Evolutionary conservation across 2,888 invertebrate genomes (phyloP).

Genomic region (Syritta pipiens): DNA sequence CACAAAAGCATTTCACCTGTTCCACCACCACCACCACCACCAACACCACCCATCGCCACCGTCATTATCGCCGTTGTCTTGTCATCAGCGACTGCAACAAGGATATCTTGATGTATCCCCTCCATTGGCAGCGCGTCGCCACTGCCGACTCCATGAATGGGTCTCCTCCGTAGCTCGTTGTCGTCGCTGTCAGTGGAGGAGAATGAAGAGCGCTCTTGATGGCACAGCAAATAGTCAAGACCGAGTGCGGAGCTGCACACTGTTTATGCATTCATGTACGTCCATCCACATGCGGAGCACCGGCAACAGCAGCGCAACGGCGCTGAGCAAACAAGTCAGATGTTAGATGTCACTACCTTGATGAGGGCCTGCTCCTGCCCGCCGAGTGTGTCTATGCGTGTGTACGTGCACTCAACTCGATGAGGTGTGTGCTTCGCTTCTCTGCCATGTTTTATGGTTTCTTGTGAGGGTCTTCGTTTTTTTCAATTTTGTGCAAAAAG

Average conservation of each 20-base stretch:
- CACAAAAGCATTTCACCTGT: conserved; percentile 61
- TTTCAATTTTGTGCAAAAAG: no score
- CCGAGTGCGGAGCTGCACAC: conserved; percentile 51
- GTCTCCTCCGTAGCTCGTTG: conserved; percentile 9
- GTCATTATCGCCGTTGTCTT: conserved; percentile 48
- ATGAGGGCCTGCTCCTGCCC: conserved; percentile 29
- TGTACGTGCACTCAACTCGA: conserved; percentile 54
- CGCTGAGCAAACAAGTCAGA: conserved; percentile 59
- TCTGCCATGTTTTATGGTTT: conserved; percentile 34
- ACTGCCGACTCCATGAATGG: conserved; percentile 46
- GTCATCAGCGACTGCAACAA: conserved; percentile 59
- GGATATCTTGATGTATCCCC: conserved; percentile 63
- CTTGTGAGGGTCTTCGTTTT: conserved; percentile 2
- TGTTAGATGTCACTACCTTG: conserved; percentile 66
- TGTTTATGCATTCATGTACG: conserved; percentile 47
- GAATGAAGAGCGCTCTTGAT: conserved; percentile 54
- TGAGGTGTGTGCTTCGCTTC: conserved; percentile 51
- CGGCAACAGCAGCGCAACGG: conserved; percentile 19
- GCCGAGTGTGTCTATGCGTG: neutral
- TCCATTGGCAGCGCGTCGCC: conserved; percentile 31
- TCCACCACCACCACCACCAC: conserved; percentile 11
- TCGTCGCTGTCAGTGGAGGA: conserved; percentile 32
- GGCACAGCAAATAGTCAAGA: conserved; percentile 51
- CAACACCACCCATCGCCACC: neutral
- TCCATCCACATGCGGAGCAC: conserved; percentile 17